A percentile compares a stretch with the other conserved stretches of the same genome.
Conservation (phyloP, 35 echinoderm and acorn worm genomes). For the Patiria miniata region DNA sequence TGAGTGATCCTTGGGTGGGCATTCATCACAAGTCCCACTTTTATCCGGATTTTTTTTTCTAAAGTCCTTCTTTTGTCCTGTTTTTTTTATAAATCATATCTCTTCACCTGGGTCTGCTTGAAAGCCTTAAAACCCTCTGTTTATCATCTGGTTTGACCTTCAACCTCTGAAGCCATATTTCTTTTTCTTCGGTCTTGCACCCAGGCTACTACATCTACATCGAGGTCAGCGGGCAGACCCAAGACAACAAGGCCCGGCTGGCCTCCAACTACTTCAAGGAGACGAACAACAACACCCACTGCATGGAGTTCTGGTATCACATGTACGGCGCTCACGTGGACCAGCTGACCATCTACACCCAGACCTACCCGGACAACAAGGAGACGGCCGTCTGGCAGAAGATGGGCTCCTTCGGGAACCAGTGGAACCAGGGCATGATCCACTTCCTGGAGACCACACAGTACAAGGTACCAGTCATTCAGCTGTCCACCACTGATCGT, state of each 20-base stretch:
- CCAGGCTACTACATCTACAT: conserved; percentile 84
- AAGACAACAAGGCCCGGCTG: conserved; percentile 55
- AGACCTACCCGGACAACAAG: conserved; percentile 3
- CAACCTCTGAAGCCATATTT: too few relatives aligned
- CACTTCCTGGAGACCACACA: conserved; percentile 4
- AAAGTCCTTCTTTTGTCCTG: too few relatives aligned
- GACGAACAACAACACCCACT: conserved; percentile 28
- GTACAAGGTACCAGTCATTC: too few relatives aligned
- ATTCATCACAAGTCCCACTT: too few relatives aligned
- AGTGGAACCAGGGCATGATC: conserved; percentile 57
- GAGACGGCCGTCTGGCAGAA: conserved; percentile 53
- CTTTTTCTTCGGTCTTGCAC: too few relatives aligned
- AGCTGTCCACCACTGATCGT: too few relatives aligned
- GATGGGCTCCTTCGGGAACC: conserved; percentile 56
- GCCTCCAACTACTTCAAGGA: conserved; percentile 30
- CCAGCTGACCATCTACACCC: conserved; percentile 53
- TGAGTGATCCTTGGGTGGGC: too few relatives aligned
- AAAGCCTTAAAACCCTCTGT: too few relatives aligned
- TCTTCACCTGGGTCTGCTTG: too few relatives aligned
- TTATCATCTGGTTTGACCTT: too few relatives aligned
- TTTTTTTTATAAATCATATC: too few relatives aligned
- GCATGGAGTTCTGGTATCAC: conserved; percentile 86
- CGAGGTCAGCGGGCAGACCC: conserved; percentile 23
- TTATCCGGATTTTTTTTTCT: too few relatives aligned
- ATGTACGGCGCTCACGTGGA: conserved; percentile 84